Evolutionary conservation across 2,797 vertebrate genomes (phyloP), one percentile per base, ranked within the genome.

Genomic region (Leptoclinus maculatus): DNA sequence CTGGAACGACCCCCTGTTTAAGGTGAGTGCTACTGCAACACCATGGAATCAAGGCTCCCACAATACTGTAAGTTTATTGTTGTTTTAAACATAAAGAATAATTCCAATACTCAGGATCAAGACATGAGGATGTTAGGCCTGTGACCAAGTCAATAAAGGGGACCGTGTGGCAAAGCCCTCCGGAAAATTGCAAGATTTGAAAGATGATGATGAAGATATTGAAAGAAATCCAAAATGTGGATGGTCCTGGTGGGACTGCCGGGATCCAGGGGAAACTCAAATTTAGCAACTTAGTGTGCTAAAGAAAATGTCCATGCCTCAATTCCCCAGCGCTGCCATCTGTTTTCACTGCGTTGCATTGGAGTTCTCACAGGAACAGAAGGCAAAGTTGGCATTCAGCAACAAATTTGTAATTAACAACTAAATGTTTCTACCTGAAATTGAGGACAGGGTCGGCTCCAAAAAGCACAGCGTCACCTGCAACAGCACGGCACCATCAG

Each of bases 331-430:
- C 16, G 49, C 36, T n/a, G 39, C 80, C 84, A 80, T 80, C 82
- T 78, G 74, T 39, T 65, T 54, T 34, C 63, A 10, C 36, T 8
- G 39, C 5, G 0, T 58, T 72, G 53, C 11, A 29, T 4, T 45
- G 53, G 39, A 66, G 47, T 62, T 51, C 62, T 64, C 27, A 58
- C 39, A 27, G 51, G 41, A 69, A 57, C 80, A 80, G 67, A 69
- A 65, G 74, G 68, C 58, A 53, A 43, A 58, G 38, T 60, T 86
- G 67, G 71, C 12, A 63, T 32, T 71, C 83, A 58, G 71, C 12
- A 56, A 7, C 41, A 27, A n/a, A 47, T 7, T 62, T 68, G 4
- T 54, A 43, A 78, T 60, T 2, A n/a, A 67, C 34, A 36, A 23
- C 57, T 34, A n/a, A 34, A 36, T 36, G 47, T 9, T 70, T 27